These are phyloP conservation scores for Pedionomus torquatus DNA, from an alignment of 2,113 vertebrate species.

Conservation along the genomic window DNA sequence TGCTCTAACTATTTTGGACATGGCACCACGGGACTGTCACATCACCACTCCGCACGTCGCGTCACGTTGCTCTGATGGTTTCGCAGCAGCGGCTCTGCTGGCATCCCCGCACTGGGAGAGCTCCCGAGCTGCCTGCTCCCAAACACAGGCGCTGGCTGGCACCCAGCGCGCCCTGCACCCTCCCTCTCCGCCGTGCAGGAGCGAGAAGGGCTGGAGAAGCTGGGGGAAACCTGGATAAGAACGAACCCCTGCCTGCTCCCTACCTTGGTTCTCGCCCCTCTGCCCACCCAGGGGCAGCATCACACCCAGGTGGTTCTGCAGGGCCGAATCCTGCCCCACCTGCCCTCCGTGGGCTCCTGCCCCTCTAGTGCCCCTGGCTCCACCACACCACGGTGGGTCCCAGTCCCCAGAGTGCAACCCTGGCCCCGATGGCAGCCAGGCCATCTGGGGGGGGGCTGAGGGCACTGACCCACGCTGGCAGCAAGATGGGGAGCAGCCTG, in stretches of 20 bases:
- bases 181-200: rapidly evolving
- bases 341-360: not conserved
- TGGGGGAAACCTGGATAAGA: not conserved
- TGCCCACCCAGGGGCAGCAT: rapidly evolving
- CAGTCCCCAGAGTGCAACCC: not conserved
- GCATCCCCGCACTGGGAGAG: not conserved
- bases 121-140: not conserved
- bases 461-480: rapidly evolving
- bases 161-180: not conserved
- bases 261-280: rapidly evolving
- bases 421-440: rapidly evolving
- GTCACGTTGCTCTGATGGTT: conserved; percentile 33
- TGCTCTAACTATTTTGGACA: conserved; percentile 48
- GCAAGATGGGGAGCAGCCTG: not conserved
- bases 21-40: conserved; percentile 53
- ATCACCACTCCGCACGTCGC: not conserved
- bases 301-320: not conserved
- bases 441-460: rapidly evolving
- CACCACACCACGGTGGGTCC: not conserved
- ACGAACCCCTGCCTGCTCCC: not conserved
- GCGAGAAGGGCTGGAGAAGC: not conserved
- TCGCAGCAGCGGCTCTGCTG: not conserved
- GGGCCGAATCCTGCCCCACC: not conserved
- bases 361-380: not conserved
- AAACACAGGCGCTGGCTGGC: not conserved